phyloP scores from a whole-genome alignment of 1,140 invertebrate genomes.

The Scaptomyza hsui region DNA sequence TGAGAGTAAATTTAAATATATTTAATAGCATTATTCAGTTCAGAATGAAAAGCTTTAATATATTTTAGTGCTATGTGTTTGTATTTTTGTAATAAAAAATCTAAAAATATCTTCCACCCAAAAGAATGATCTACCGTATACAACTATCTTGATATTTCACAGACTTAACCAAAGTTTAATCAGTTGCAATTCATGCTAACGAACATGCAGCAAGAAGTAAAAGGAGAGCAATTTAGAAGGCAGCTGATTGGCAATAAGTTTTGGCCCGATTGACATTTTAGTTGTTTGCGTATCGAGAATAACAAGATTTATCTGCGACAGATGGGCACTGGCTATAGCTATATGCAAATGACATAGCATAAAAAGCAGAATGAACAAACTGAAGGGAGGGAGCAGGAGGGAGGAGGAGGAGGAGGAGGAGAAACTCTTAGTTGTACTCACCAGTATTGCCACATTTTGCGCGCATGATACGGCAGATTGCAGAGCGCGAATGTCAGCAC shows the following conservation, averaged over 20 bases:
- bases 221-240: conserved; percentile 5
- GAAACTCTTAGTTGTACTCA: conserved; percentile 54
- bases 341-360: conserved; percentile 50
- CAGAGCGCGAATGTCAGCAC: conserved; percentile 93
- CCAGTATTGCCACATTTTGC: conserved; percentile 92
- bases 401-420: no score
- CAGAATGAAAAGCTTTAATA: no score
- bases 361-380: conserved; percentile 30
- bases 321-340: conserved; percentile 34
- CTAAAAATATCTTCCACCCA: no score
- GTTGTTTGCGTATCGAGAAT: conserved; percentile 48
- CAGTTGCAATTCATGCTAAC: no score
- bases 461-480: conserved; percentile 92
- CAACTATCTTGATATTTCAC: no score
- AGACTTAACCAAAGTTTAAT: no score
- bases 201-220: background rate
- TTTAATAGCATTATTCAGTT: no score
- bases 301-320: conserved; percentile 38
- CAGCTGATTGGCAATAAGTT: conserved; percentile 5
- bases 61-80: no score
- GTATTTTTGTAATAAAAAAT: no score
- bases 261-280: conserved; percentile 48
- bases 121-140: no score
- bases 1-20: no score
- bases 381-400: background rate